phyloP scores from a whole-genome alignment of 2,113 vertebrate species.

The Fregetta grallaria region DNA sequence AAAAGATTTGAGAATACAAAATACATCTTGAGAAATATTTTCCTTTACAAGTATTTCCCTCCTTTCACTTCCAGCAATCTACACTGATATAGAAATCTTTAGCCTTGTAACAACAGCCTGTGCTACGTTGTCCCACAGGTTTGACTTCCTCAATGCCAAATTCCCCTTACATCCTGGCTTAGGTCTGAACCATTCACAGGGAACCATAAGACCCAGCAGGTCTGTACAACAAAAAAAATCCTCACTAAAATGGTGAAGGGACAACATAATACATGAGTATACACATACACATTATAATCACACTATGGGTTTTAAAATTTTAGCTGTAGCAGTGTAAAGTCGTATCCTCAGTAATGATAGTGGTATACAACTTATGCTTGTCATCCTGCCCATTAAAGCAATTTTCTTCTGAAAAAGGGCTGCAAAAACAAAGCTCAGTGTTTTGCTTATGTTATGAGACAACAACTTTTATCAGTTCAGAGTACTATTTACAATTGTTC shows the following conservation, averaged over 20 bases:
- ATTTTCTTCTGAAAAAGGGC: background rate
- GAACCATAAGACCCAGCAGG: background rate
- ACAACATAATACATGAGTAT: background rate
- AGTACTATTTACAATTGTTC: background rate
- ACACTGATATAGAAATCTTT: background rate
- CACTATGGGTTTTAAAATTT: background rate
- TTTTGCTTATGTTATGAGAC: background rate
- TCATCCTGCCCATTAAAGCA: background rate
- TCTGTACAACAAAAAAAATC: background rate
- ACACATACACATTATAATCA: background rate
- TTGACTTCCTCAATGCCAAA: background rate
- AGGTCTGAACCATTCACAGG: background rate
- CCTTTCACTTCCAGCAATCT: background rate
- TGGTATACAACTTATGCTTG: background rate
- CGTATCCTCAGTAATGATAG: background rate
- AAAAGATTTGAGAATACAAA: background rate
- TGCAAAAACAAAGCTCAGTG: background rate
- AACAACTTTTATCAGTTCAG: background rate
- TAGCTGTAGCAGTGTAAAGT: background rate
- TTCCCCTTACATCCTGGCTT: background rate
- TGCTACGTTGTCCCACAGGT: background rate
- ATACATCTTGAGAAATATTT: background rate
- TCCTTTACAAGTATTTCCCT: background rate
- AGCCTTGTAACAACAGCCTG: background rate
- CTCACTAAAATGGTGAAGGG: background rate